These are phyloP conservation scores for Trachurus trachurus DNA, from an alignment of 2,797 vertebrate species.

Conservation along the genomic window DNA sequence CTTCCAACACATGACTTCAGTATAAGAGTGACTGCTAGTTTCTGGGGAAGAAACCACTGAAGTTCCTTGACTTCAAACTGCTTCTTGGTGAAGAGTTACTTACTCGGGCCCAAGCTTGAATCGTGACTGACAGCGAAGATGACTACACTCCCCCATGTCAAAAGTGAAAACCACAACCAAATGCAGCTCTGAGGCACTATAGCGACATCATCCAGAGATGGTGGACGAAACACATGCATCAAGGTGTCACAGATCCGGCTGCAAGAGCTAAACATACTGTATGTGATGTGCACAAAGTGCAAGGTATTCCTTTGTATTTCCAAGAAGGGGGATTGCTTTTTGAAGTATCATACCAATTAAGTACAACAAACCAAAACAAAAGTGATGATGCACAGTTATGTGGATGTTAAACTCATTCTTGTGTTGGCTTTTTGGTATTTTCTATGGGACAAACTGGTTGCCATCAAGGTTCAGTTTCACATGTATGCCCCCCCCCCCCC, in stretches of 20 bases:
- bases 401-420: too few relatives aligned
- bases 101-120: constrained; percentile 20
- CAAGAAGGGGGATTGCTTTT: too few relatives aligned
- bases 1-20: constrained; percentile 51
- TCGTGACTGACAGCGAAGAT: constrained; percentile 21
- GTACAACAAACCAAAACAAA: too few relatives aligned
- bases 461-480: too few relatives aligned
- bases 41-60: constrained; percentile 36
- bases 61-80: constrained; percentile 53
- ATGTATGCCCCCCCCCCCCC: too few relatives aligned
- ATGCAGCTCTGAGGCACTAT: too few relatives aligned
- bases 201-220: constrained; percentile 34
- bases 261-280: constrained; percentile 34
- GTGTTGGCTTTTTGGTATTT: too few relatives aligned
- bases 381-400: too few relatives aligned
- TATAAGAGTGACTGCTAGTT: constrained; percentile 45
- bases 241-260: constrained; percentile 34
- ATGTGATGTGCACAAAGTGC: constrained; percentile 11
- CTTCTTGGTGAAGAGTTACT: constrained; percentile 47
- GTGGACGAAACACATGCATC: constrained; percentile 35
- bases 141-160: constrained; percentile 15
- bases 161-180: not conserved
- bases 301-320: constrained; percentile 16
- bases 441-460: too few relatives aligned
- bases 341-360: too few relatives aligned